Percentiles rank a stretch among this genome's conserved stretches.
Evolutionary conservation across 2,797 vertebrate genomes (phyloP).

Genomic region (Delichon dasypus): DNA sequence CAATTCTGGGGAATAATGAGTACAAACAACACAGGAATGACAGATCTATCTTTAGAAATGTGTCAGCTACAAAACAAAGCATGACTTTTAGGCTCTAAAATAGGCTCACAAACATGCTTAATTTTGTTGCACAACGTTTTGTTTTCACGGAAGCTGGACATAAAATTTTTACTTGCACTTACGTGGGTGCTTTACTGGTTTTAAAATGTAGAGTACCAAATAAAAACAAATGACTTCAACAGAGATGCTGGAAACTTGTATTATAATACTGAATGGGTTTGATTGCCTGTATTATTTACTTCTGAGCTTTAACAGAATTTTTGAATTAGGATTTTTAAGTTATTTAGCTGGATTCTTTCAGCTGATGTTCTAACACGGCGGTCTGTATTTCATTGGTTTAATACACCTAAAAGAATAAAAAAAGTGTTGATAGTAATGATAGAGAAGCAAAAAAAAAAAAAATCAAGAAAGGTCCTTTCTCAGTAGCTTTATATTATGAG

Average conservation of each 20-base stretch:
- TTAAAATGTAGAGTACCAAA: not conserved
- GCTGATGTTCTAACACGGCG: not conserved
- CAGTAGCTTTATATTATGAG: not conserved
- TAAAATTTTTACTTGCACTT: not conserved
- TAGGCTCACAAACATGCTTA: not conserved
- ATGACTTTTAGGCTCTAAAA: fast-evolving
- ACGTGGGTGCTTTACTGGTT: not conserved
- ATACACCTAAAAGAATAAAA: not conserved
- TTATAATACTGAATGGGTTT: not conserved
- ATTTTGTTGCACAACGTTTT: not conserved
- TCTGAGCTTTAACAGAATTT: not conserved
- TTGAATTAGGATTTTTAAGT: not conserved
- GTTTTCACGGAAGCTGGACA: not conserved
- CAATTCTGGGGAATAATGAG: not conserved
- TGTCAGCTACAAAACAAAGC: not conserved
- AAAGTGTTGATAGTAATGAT: not conserved
- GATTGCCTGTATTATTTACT: not conserved
- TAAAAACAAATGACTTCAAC: not conserved
- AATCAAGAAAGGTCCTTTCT: not conserved
- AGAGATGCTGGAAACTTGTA: not conserved
- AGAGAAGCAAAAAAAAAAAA: not conserved
- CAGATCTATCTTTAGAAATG: not conserved
- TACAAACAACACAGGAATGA: not conserved
- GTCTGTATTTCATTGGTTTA: not conserved
- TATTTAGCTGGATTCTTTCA: not conserved